A percentile compares a stretch with the other conserved stretches of the same genome.
These are phyloP conservation scores for Agonopterix arenella DNA, from an alignment of 2,888 invertebrate species.

Conservation along the genomic window DNA sequence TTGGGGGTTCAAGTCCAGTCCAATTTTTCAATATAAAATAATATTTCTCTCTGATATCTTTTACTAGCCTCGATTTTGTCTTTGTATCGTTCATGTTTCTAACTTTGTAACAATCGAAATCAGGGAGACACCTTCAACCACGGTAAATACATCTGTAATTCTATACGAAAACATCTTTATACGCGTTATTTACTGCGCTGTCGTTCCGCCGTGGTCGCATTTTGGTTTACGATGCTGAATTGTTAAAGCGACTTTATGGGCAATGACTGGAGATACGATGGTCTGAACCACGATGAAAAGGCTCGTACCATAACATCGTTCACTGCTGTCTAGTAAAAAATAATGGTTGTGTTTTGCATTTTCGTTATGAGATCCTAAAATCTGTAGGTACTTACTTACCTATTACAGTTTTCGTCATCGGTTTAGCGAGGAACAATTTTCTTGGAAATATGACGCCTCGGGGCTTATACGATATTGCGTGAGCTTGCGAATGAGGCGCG, in stretches of 20 bases:
- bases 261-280: constrained; percentile 10
- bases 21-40: too few species aligned
- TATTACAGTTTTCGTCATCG: background rate
- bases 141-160: background rate
- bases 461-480: constrained; percentile 2
- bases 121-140: too few species aligned
- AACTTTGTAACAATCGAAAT: too few species aligned
- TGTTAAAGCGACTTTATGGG: constrained; percentile 35
- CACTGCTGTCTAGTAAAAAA: constrained; percentile 8
- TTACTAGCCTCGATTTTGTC: too few species aligned
- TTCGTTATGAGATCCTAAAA: background rate
- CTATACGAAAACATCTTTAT: constrained; percentile 30
- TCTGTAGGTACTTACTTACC: background rate
- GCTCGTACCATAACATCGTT: constrained; percentile 5
- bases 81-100: too few species aligned
- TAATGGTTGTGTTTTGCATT: constrained; percentile 9
- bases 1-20: too few species aligned
- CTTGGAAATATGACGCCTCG: constrained; percentile 3
- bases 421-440: constrained; percentile 2
- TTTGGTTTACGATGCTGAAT: constrained; percentile 40
- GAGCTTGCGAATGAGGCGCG: background rate
- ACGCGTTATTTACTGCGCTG: constrained; percentile 29
- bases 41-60: too few species aligned
- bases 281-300: constrained; percentile 5
- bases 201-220: constrained; percentile 21